Evolutionary conservation across 64 coral and sea anemone genomes (phyloP).

Genomic region (Montipora efflorescens): DNA sequence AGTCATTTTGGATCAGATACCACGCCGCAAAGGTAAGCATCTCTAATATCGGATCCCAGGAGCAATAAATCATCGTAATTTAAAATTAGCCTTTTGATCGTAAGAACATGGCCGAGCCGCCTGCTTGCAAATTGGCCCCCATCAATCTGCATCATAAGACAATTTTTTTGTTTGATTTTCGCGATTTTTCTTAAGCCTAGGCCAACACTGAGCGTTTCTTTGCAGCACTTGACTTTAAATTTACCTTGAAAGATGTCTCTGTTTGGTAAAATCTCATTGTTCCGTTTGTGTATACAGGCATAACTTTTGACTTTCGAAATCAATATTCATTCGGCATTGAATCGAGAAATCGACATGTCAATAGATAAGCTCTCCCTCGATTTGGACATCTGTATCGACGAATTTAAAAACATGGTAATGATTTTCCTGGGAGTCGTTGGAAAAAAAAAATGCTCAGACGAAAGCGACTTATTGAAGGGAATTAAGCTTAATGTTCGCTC

Average conservation of each 20-base stretch:
- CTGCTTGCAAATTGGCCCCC: background rate
- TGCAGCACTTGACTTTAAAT: background rate
- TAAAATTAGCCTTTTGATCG: background rate
- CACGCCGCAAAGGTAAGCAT: constrained; percentile 7
- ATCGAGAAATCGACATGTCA: background rate
- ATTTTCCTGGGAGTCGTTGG: background rate
- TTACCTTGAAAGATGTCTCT: background rate
- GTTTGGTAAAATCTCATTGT: background rate
- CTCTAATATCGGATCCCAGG: background rate
- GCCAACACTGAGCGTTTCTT: background rate
- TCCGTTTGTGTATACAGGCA: background rate
- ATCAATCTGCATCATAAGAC: background rate
- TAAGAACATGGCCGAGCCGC: constrained; percentile 20
- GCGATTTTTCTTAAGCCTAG: background rate
- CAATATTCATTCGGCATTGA: background rate
- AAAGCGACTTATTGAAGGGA: background rate
- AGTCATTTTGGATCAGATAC: background rate
- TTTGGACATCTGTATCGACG: no score
- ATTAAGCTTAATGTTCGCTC: background rate
- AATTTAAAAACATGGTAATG: background rate
- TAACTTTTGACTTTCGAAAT: background rate
- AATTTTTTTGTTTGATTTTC: background rate
- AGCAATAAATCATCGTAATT: background rate
- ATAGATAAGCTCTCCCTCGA: no score
- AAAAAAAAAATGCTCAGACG: background rate